phyloP scores from a whole-genome alignment of 2,888 invertebrate species.

The Xanthia icteritia region DNA sequence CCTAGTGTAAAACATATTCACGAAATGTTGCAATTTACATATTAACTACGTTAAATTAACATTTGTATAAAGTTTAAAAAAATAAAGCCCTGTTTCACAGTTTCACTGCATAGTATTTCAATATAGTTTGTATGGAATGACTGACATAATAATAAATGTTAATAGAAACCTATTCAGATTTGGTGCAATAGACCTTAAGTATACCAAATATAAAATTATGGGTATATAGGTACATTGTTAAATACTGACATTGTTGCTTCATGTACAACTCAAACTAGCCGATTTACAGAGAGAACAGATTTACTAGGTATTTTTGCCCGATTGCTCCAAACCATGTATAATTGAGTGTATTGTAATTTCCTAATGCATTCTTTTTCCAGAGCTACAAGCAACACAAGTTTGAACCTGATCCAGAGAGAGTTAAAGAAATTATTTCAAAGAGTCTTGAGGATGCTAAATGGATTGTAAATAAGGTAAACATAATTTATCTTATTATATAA shows the following conservation, averaged over 20 bases:
- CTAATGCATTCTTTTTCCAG: constrained; percentile 80
- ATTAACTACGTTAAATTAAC: background rate
- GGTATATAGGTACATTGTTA: background rate
- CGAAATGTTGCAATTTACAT: background rate
- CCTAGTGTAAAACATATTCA: background rate
- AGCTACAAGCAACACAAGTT: constrained; percentile 94
- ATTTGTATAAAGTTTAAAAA: background rate
- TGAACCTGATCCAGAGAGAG: constrained; percentile 93
- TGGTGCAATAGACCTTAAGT: background rate
- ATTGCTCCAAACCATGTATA: background rate
- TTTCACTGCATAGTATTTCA: background rate
- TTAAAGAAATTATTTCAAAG: constrained; percentile 93
- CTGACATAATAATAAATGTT: background rate
- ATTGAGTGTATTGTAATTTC: background rate
- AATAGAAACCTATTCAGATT: background rate
- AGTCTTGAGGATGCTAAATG: constrained; percentile 94
- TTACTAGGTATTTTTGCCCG: background rate
- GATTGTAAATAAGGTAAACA: constrained; percentile 94
- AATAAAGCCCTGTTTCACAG: background rate
- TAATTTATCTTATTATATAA: too few relatives aligned
- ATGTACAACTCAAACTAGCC: background rate
- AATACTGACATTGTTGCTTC: background rate
- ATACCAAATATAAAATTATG: background rate
- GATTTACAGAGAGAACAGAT: too few relatives aligned
- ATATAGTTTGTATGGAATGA: background rate